Evolutionary conservation across 1,140 invertebrate genomes (phyloP).

Genomic region (Formica selysi): DNA sequence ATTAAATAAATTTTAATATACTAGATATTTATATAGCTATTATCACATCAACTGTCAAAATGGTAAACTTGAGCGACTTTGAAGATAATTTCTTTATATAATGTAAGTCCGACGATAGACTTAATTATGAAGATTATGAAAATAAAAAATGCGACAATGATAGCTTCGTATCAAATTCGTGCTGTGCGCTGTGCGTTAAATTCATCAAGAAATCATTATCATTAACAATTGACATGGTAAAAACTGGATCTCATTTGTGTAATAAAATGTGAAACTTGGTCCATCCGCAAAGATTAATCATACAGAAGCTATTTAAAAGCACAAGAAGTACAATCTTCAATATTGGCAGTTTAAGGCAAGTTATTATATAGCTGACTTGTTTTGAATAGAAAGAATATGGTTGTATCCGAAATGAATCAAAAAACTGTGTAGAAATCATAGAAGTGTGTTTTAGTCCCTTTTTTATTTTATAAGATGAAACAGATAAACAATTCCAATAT

Average conservation of each 20-base stretch:
- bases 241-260: conserved; percentile 9
- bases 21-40: conserved; percentile 12
- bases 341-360: conserved; percentile 43
- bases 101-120: conserved; percentile 1
- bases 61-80: conserved; percentile 14
- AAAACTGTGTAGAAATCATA: conserved; percentile 38
- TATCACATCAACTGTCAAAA: conserved; percentile 30
- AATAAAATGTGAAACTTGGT: conserved; percentile 20
- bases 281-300: conserved; percentile 11
- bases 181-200: neutral
- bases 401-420: conserved; percentile 13
- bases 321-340: conserved; percentile 45
- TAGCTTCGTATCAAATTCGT: conserved; percentile 1
- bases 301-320: conserved; percentile 39
- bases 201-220: neutral
- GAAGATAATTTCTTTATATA: neutral
- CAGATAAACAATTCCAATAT: conserved; percentile 14
- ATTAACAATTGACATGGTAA: conserved; percentile 25
- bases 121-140: neutral
- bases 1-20: conserved; percentile 27
- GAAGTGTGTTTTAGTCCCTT: neutral
- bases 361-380: neutral
- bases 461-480: conserved; percentile 36
- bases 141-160: neutral
- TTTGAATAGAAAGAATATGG: conserved; percentile 16